Base-by-base conservation (phyloP, 2,797 vertebrate genomes). In the Chiroxiphia lanceolata region DNA sequence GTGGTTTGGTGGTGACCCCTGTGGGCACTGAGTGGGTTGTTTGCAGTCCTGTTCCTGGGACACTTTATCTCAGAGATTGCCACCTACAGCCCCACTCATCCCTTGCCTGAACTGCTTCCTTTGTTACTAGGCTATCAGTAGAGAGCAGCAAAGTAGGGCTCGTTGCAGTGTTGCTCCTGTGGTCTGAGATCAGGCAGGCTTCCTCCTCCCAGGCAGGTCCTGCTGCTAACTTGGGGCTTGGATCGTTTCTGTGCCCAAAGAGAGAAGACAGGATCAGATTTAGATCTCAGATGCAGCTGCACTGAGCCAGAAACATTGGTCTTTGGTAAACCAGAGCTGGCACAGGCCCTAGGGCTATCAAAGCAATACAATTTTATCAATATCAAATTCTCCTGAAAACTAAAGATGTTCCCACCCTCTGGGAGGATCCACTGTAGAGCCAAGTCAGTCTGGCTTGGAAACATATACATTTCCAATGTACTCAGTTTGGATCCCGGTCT, bases 281-380 rank as follows among this genome's bases (percentile, higher is more conserved):
- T 89, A 65, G 53, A 63, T 85, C 60, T 31, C 77, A 26, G 31
- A 83, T 74, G 64, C 31, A 74, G 60, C 68, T 80, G 56, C 70
- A 57, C 8, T 50, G 71, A 92, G 50, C 63, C 90, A 90, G 77
- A 83, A 69, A 50, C 26, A 50, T 11, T 56, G 56, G 36, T 82
- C 63, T 77, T 77, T 44, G 54, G 56, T 87, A 94, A 92, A 87
- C 14, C 22, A 68, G 83, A 70, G 78, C 42, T 96, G 82, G 87
- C 15, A 0, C 42, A 59, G 63, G 26, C 63, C 56, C 60, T 90
- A 47, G 20, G 61, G 60, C 86, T 85, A 57, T 78, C 64, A 78
- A 63, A 95, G 48, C 5, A 4, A 74, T 80, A 48, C 56, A 70
- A 47, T 87, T 94, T 87, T 64, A 77, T 53, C 75, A 87, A 1